A percentile compares a stretch with the other conserved stretches of the same genome.
Evolutionary conservation across 2,888 invertebrate species (phyloP).

Genomic region (Nymphalis urticae): DNA sequence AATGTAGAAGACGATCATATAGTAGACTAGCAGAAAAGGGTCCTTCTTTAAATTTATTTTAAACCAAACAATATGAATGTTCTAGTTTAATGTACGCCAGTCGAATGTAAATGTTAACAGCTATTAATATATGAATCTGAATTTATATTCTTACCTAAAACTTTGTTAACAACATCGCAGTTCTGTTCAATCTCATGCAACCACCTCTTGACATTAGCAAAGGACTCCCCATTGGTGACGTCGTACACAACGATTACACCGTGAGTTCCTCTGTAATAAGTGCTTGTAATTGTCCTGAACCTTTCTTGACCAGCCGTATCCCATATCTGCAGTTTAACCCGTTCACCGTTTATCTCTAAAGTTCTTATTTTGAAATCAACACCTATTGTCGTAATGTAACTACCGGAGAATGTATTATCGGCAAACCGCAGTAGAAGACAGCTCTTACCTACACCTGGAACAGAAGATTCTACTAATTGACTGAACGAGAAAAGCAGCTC

Average conservation of each 20-base stretch:
- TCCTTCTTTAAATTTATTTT: too few species aligned
- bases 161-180: conserved; percentile 99
- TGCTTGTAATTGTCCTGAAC: conserved; percentile 99
- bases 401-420: conserved; percentile 98
- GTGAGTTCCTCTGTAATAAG: conserved; percentile 99
- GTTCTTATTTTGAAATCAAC: conserved; percentile 99
- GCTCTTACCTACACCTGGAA: conserved; percentile 98
- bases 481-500: conserved; percentile 52
- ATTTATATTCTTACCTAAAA: conserved; percentile 86
- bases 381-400: conserved; percentile 99
- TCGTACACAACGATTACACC: conserved; percentile 99
- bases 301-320: conserved; percentile 98
- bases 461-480: conserved; percentile 53
- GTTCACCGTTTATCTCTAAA: conserved; percentile 93
- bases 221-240: conserved; percentile 98
- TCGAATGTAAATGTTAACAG: too few species aligned
- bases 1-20: too few species aligned
- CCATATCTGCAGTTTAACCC: conserved; percentile 98
- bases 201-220: conserved; percentile 99
- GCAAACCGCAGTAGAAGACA: conserved; percentile 97
- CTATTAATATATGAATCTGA: not conserved
- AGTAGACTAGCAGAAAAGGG: too few species aligned
- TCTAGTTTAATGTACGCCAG: too few species aligned
- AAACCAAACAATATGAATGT: too few species aligned
- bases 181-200: conserved; percentile 99